Evolutionary conservation across 2,888 invertebrate species (phyloP).

Genomic region (Antitype chi): DNA sequence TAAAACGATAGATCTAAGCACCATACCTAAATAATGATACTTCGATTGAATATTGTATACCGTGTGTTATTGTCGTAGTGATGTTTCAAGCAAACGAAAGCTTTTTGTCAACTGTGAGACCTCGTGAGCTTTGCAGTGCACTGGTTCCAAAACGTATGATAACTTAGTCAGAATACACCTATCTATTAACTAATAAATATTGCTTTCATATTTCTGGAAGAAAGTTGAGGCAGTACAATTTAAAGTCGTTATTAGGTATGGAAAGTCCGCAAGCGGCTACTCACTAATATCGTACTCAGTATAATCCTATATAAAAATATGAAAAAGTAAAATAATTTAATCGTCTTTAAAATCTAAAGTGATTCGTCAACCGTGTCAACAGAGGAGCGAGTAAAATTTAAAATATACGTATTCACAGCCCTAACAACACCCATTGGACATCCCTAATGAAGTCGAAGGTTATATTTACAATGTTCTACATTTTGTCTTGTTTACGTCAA

Average conservation of each 20-base stretch:
- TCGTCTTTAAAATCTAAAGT: constrained; percentile 73
- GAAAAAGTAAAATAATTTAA: constrained; percentile 78
- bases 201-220: constrained; percentile 40
- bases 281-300: constrained; percentile 64
- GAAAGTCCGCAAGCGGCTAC: constrained; percentile 66
- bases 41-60: constrained; percentile 27
- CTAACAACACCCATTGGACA: constrained; percentile 79
- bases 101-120: constrained; percentile 29
- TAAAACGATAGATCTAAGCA: constrained; percentile 55
- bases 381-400: constrained; percentile 71
- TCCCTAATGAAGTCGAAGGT: constrained; percentile 69
- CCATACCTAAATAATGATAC: constrained; percentile 60
- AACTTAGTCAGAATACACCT: constrained; percentile 20
- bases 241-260: constrained; percentile 61
- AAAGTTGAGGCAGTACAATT: constrained; percentile 20
- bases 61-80: constrained; percentile 48
- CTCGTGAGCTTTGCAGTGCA: constrained; percentile 32
- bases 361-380: constrained; percentile 75
- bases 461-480: constrained; percentile 72
- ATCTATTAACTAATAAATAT: constrained; percentile 22
- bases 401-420: constrained; percentile 88
- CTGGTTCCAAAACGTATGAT: constrained; percentile 1
- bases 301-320: constrained; percentile 66
- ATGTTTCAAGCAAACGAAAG: constrained; percentile 41
- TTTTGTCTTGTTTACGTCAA: constrained; percentile 53